These are phyloP conservation scores for Bedellia somnulentella DNA, from an alignment of 2,888 invertebrate species.

Conservation along the genomic window DNA sequence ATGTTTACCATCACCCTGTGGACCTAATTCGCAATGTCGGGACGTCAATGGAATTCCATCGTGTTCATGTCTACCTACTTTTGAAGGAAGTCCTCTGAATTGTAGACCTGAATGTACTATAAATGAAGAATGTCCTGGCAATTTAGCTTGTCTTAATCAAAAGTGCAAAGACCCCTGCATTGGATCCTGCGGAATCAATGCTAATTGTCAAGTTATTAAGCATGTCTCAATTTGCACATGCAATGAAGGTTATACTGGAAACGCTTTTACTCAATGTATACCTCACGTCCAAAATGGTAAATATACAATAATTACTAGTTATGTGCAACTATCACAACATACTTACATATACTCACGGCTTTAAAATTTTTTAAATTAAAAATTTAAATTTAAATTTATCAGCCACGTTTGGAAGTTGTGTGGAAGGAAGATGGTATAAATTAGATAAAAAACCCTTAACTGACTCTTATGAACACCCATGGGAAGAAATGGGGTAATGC, in stretches of 20 bases:
- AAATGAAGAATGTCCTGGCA: conserved; percentile 68
- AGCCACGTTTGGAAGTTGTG: no score
- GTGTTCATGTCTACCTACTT: conserved; percentile 65
- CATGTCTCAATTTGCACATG: conserved; percentile 68
- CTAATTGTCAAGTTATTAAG: conserved; percentile 62
- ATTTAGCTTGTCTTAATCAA: conserved; percentile 68
- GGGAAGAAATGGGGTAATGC: no score
- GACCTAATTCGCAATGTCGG: conserved; percentile 64
- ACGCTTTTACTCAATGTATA: conserved; percentile 62
- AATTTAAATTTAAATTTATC: no score
- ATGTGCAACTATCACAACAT: background rate
- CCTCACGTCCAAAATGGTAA: conserved; percentile 34
- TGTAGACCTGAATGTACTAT: conserved; percentile 70
- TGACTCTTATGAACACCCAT: no score
- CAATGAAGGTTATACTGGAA: conserved; percentile 59
- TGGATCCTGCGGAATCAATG: conserved; percentile 66
- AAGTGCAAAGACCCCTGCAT: conserved; percentile 70
- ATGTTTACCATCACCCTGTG: conserved; percentile 70
- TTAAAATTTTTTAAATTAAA: background rate
- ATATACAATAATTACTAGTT: no score
- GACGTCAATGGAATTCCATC: conserved; percentile 57
- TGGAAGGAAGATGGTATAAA: no score
- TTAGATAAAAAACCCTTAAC: no score
- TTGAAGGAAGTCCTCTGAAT: conserved; percentile 67
- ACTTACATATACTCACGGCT: no score